Evolutionary conservation across 2,113 vertebrate species (phyloP).

Genomic region (Eubucco bourcierii): DNA sequence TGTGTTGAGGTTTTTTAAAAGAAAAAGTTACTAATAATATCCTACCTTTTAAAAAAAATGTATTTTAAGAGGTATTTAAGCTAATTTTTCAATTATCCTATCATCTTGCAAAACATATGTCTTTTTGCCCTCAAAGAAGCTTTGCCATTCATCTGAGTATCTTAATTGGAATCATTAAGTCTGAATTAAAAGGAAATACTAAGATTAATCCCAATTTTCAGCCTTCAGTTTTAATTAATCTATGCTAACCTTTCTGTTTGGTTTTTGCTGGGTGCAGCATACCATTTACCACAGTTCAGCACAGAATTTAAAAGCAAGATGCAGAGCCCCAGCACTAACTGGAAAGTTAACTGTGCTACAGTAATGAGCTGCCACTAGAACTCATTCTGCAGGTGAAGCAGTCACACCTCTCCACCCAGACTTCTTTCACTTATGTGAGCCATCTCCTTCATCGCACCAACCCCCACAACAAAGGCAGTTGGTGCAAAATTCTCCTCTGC

Average conservation of each 20-base stretch:
- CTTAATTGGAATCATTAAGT: not conserved
- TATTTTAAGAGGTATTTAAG: not conserved
- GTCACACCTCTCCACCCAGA: too few species aligned
- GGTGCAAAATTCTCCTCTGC: not conserved
- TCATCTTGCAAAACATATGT: not conserved
- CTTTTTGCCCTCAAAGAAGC: not conserved
- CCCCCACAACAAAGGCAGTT: not conserved
- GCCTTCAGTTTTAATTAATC: not conserved
- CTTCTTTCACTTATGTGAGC: not conserved
- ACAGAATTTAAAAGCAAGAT: not conserved
- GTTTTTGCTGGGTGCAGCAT: not conserved
- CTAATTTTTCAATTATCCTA: not conserved
- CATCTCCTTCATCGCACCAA: not conserved
- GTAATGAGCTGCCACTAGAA: rapidly evolving
- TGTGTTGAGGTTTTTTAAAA: not conserved
- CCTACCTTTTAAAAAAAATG: not conserved
- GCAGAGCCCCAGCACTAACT: not conserved
- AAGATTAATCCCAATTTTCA: not conserved
- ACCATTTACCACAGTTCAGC: not conserved
- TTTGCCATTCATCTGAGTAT: not conserved
- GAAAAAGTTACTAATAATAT: not conserved
- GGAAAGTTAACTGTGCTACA: not conserved
- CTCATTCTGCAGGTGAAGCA: not conserved
- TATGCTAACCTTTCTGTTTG: not conserved
- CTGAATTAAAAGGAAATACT: not conserved